Base-by-base conservation (phyloP, 1,140 invertebrate genomes). In the Tetraneura akinire region DNA sequence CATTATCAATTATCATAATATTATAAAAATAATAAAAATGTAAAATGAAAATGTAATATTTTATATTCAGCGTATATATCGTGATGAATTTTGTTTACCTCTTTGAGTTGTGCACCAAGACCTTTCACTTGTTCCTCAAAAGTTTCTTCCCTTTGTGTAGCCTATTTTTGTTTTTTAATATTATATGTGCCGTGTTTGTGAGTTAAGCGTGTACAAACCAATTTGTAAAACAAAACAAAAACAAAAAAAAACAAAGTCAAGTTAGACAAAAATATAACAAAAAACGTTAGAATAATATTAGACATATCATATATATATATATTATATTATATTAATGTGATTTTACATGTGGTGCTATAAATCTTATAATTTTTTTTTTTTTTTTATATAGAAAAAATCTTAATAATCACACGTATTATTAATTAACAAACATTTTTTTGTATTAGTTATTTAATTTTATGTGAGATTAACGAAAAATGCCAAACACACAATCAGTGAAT, bases 111-210 rank as follows among this genome's bases (percentile, higher is more conserved):
- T 86, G 91, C 91, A 86, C 94, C 92, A 86, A 98, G 89, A 85
- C 94, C 90, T 89, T 96, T 96, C 84, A 98, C 95, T 88, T 96
- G 95, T 85, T 92, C 91, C 86, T 96, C 94, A 88, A 94, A 97
- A 83, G 93, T 93, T 88, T 98, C 96, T 90, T 98, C 97, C 88
- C 96, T 94, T 89, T 97, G 94, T 85, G 94, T 96, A 84, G 96
- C 94, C 96, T 97, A 88, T 82, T 85, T 68, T 80, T 82, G 82
- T 83, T 81, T 71, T 47, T 70, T 47, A 83, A 64, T 80, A 82
- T 57, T 83, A 81, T 80, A 68, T 49, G 70, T 49, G 80, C 66
- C 81, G 80, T 81, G 80, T 66, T 60, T 68, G 70, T 81, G 71
- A 73, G 60, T 73, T 82, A 84, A 84, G 83, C 83, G 80, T 83